A percentile compares a stretch with the other conserved stretches of the same genome.
Evolutionary conservation across 2,113 vertebrate genomes (phyloP).

Genomic region (Cyprinodon brontotheroides): DNA sequence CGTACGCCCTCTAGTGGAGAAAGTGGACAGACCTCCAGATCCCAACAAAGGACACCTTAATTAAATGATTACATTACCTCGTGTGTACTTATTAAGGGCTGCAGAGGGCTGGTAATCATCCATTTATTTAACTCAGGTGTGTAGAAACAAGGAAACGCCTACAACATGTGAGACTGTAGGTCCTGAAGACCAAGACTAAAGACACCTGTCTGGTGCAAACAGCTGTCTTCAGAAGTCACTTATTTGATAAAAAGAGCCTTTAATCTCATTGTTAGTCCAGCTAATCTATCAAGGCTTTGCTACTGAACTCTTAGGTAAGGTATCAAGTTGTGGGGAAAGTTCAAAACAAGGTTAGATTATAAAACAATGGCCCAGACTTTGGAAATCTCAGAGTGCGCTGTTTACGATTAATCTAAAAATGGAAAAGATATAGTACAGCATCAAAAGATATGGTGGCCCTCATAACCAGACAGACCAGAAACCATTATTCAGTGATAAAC

Average conservation of each 20-base stretch:
- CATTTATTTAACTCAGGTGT: too few relatives aligned
- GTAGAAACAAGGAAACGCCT: too few relatives aligned
- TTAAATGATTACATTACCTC: too few relatives aligned
- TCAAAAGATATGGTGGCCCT: neutral
- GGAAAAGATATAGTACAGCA: neutral
- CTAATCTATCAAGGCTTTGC: neutral
- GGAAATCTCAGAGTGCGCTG: neutral
- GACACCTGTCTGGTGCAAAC: neutral
- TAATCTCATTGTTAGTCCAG: neutral
- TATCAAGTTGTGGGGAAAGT: neutral
- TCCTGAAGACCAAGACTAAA: too few relatives aligned
- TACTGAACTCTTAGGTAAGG: neutral
- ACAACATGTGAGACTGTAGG: too few relatives aligned
- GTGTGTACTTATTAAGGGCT: too few relatives aligned
- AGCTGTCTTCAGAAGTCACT: neutral
- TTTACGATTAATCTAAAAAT: neutral
- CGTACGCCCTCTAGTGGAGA: too few relatives aligned
- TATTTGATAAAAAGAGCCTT: neutral
- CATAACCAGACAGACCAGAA: neutral
- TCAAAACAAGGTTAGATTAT: neutral
- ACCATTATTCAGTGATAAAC: neutral
- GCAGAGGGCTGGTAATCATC: too few relatives aligned
- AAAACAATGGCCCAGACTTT: neutral
- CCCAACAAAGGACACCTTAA: too few relatives aligned
- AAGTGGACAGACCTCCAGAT: too few relatives aligned